phyloP scores from a whole-genome alignment of 2,113 vertebrate genomes.

The Coturnix japonica region DNA sequence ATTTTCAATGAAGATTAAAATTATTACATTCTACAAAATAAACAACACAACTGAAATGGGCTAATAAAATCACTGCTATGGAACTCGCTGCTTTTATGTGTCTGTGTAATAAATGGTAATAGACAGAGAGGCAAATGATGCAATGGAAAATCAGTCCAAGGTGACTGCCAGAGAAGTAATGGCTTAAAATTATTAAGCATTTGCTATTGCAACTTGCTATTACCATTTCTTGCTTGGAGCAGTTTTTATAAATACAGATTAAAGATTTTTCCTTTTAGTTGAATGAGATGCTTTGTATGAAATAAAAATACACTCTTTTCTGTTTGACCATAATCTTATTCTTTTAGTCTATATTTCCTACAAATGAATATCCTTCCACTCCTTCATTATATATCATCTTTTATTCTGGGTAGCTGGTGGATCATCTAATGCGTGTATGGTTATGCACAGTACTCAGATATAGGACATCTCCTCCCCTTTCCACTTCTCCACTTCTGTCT shows the following conservation, averaged over 20 bases:
- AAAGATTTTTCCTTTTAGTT: background rate
- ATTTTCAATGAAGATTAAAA: constrained; percentile 20
- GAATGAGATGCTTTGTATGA: background rate
- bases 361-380: background rate
- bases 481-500: background rate
- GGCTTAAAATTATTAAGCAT: constrained; percentile 22
- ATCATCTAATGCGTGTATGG: background rate
- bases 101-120: constrained; percentile 51
- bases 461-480: no score
- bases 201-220: background rate
- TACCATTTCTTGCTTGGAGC: background rate
- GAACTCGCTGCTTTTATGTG: constrained; percentile 10
- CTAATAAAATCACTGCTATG: constrained; percentile 42
- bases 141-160: constrained; percentile 60
- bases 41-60: constrained; percentile 29
- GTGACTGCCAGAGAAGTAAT: constrained; percentile 41
- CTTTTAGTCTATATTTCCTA: background rate
- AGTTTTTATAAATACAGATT: constrained; percentile 4
- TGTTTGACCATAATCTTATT: background rate
- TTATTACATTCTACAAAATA: constrained; percentile 42
- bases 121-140: constrained; percentile 32
- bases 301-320: background rate
- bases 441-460: background rate
- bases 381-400: background rate
- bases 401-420: background rate